phyloP scores from a whole-genome alignment of 2,797 vertebrate species.

The Neosalanx taihuensis region DNA sequence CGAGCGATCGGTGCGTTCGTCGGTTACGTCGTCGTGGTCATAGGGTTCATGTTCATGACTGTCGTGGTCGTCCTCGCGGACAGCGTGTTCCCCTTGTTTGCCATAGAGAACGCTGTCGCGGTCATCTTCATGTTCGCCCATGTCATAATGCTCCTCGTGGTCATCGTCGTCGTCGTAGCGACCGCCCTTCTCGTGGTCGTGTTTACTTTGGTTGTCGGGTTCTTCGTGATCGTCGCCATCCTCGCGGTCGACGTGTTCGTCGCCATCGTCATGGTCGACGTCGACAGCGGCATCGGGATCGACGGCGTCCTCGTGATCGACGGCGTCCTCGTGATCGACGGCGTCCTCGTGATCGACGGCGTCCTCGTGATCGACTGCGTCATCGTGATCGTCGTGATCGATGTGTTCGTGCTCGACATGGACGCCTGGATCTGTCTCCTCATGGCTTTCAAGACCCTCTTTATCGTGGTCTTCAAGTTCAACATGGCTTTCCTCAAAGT shows the following conservation, averaged over 20 bases:
- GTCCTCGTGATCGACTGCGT: constrained; percentile 6
- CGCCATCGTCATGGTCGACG: constrained; percentile 1
- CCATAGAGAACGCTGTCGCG: constrained; percentile 16
- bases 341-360: not conserved
- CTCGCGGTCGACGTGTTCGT: constrained; percentile 1
- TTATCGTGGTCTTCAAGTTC: constrained; percentile 20
- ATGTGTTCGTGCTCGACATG: constrained; percentile 13
- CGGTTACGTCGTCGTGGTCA: not conserved
- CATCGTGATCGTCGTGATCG: constrained; percentile 4
- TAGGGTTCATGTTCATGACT: not conserved
- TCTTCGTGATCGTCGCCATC: constrained; percentile 8
- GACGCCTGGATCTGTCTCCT: not conserved
- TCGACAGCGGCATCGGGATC: constrained; percentile 8
- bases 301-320: not conserved
- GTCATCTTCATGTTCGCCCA: constrained; percentile 17
- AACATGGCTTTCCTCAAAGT: constrained; percentile 29
- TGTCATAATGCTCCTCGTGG: constrained; percentile 18
- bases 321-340: constrained; percentile 9
- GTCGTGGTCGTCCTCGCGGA: not conserved
- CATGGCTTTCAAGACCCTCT: constrained; percentile 35
- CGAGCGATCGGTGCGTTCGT: not conserved
- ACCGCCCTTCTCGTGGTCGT: constrained; percentile 19
- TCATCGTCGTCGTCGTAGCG: constrained; percentile 33
- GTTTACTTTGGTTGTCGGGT: not conserved
- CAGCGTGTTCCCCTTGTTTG: not conserved